Base-by-base conservation (phyloP, 2,888 invertebrate species). In the Digitonthophagus gazella region DNA sequence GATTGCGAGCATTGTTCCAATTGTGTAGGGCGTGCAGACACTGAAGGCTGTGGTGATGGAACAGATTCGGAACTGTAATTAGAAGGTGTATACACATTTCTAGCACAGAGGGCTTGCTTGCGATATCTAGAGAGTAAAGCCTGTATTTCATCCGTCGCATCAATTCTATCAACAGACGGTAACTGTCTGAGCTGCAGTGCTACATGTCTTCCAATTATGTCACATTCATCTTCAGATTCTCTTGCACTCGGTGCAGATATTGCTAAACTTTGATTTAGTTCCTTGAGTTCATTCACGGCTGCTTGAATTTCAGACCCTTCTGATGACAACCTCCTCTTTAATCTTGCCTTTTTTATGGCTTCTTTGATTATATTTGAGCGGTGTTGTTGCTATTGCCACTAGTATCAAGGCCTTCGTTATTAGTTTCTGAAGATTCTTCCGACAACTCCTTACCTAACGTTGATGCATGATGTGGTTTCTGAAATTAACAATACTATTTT, bases 281-380 rank as follows among this genome's bases (percentile, higher is more conserved):
- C 67, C 71, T 73, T 73, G 65, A 71, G 70, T 69, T 73, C 69
- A 70, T 72, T 70, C 44, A 71, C 67, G 68, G 72, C 72, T 69
- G 72, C 72, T n/a, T n/a, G n/a, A n/a, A n/a, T n/a, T n/a, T n/a
- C n/a, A n/a, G n/a, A n/a, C n/a, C n/a, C n/a, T n/a, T n/a, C n/a
- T n/a, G n/a, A n/a, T n/a, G n/a, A n/a, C n/a, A n/a, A n/a, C n/a
- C n/a, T n/a, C n/a, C n/a, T n/a, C n/a, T n/a, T n/a, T n/a, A n/a
- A n/a, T n/a, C n/a, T n/a, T n/a, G n/a, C n/a, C n/a, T n/a, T n/a
- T n/a, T n/a, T n/a, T n/a, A n/a, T n/a, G n/a, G n/a, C n/a, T n/a
- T n/a, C n/a, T n/a, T n/a, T n/a, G n/a, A n/a, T n/a, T n/a, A n/a
- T n/a, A n/a, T n/a, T n/a, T n/a, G n/a, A n/a, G n/a, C n/a, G n/a